Evolutionary conservation across 2,113 vertebrate genomes (phyloP).

Genomic region (Dinomys branickii): DNA sequence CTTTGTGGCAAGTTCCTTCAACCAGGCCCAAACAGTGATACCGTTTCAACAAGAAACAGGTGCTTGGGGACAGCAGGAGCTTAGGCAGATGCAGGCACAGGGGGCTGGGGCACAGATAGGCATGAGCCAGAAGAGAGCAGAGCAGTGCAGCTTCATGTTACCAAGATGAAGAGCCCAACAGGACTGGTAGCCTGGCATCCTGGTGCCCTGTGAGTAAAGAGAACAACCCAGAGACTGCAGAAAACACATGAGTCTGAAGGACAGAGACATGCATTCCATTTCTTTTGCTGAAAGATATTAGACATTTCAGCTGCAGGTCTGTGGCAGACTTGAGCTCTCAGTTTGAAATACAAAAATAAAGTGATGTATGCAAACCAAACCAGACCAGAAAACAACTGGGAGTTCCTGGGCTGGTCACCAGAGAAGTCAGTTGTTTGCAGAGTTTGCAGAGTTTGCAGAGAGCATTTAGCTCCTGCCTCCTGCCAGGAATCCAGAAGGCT

Average conservation of each 20-base stretch:
- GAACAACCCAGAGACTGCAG: background rate
- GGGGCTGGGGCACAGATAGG: accelerated
- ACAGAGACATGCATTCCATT: background rate
- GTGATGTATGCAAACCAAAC: background rate
- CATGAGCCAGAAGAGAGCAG: background rate
- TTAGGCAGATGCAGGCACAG: background rate
- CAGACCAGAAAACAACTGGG: background rate
- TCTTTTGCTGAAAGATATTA: background rate
- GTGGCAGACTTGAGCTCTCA: background rate
- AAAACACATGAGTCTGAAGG: accelerated
- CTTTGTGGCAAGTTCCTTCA: background rate
- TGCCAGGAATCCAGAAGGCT: background rate
- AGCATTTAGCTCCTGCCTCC: background rate
- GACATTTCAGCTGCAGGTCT: background rate
- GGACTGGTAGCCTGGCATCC: accelerated
- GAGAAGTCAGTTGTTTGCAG: background rate
- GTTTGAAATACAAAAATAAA: background rate
- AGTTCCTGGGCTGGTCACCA: background rate
- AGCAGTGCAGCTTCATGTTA: background rate
- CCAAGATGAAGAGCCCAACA: background rate
- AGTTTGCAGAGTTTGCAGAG: background rate
- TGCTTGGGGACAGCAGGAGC: background rate
- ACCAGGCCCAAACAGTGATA: background rate
- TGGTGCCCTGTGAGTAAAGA: background rate
- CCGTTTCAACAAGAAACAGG: accelerated